These are phyloP conservation scores for Penaeus japonicus DNA, from an alignment of 1,140 invertebrate species.

Conservation along the genomic window DNA sequence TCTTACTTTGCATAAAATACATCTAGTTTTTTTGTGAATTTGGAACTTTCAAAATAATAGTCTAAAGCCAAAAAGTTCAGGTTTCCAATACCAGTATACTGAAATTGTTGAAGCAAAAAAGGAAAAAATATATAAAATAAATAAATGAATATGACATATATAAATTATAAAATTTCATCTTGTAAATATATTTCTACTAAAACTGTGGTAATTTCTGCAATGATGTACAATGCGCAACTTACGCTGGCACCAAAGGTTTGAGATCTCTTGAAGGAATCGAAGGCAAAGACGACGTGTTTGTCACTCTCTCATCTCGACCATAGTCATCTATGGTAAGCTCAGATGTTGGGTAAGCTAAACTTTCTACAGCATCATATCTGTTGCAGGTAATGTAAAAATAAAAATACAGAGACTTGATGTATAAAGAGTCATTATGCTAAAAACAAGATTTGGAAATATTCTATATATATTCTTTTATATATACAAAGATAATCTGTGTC, in stretches of 20 bases:
- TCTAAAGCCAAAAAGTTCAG: too few species aligned
- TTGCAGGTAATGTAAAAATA: not conserved
- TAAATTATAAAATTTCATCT: not conserved
- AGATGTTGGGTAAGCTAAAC: slow-evolving; percentile 20
- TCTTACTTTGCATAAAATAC: too few species aligned
- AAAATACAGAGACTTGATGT: not conserved
- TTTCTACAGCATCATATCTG: slow-evolving; percentile 15
- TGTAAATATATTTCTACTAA: not conserved
- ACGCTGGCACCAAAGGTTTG: slow-evolving; percentile 10
- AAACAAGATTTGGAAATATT: not conserved
- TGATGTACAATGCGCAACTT: not conserved
- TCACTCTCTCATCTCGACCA: not conserved
- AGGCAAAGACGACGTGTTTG: not conserved
- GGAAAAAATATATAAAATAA: too few species aligned
- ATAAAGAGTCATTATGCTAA: not conserved
- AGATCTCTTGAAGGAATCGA: slow-evolving; percentile 29
- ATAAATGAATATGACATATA: too few species aligned
- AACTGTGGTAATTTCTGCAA: too few species aligned
- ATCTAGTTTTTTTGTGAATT: too few species aligned
- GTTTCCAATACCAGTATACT: too few species aligned
- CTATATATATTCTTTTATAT: too few species aligned
- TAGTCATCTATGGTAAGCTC: slow-evolving; percentile 1
- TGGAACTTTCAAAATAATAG: too few species aligned
- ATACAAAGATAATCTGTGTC: too few species aligned
- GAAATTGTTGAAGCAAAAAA: too few species aligned